Evolutionary conservation across 2,888 invertebrate species (phyloP).

Genomic region (Nymphalis polychloros): DNA sequence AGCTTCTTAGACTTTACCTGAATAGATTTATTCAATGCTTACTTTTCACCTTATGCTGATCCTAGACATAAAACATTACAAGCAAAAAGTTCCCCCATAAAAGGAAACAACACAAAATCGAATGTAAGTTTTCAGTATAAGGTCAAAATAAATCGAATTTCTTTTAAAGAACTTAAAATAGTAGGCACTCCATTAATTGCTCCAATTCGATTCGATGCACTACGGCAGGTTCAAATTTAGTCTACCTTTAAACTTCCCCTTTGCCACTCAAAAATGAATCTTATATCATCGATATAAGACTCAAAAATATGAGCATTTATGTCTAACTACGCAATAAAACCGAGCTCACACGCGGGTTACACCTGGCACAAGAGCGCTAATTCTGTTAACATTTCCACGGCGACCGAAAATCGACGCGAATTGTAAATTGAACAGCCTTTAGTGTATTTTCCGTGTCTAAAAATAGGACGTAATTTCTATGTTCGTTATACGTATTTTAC

Average conservation of each 20-base stretch:
- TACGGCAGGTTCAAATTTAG: constrained; percentile 24
- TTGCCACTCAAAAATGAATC: constrained; percentile 6
- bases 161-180: constrained; percentile 26
- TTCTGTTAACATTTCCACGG: constrained; percentile 43
- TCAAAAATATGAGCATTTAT: neutral
- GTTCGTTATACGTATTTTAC: neutral
- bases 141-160: constrained; percentile 12
- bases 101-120: neutral
- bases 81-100: no score
- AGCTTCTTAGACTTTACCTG: no score
- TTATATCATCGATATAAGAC: constrained; percentile 2
- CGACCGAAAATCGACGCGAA: constrained; percentile 34
- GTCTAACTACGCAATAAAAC: neutral
- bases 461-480: neutral
- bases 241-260: constrained; percentile 23
- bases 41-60: no score
- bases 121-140: constrained; percentile 2
- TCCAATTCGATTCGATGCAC: constrained; percentile 31
- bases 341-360: constrained; percentile 26
- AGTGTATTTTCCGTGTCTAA: constrained; percentile 14
- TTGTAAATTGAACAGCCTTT: constrained; percentile 29
- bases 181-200: constrained; percentile 34
- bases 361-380: constrained; percentile 42
- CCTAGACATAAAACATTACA: no score
- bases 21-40: no score